phyloP scores from a whole-genome alignment of 1,140 invertebrate species.

The Danaus plexippus region DNA sequence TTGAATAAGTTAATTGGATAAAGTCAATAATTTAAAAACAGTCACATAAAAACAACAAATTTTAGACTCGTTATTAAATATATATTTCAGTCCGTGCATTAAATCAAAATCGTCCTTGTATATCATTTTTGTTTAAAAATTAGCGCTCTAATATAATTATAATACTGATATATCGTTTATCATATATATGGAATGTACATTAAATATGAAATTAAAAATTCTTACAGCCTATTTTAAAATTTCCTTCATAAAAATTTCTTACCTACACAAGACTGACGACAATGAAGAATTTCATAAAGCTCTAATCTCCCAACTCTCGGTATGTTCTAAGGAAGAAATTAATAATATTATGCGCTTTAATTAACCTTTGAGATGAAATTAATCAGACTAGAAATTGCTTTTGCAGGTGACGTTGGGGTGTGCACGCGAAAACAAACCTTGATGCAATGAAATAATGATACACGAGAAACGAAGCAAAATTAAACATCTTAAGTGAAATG shows the following conservation, averaged over 20 bases:
- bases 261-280: slow-evolving; percentile 15
- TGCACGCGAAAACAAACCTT: slow-evolving; percentile 15
- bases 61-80: too few relatives aligned
- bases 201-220: too few relatives aligned
- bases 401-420: slow-evolving; percentile 18
- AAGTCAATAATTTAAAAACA: neutral
- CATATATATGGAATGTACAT: too few relatives aligned
- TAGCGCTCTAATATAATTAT: too few relatives aligned
- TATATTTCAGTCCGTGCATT: too few relatives aligned
- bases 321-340: slow-evolving; percentile 24
- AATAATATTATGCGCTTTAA: slow-evolving; percentile 29
- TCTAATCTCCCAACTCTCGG: slow-evolving; percentile 16
- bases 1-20: neutral
- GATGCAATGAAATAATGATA: slow-evolving; percentile 8
- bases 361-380: slow-evolving; percentile 23
- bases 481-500: too few relatives aligned
- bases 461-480: neutral
- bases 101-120: too few relatives aligned
- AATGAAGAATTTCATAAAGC: slow-evolving; percentile 28
- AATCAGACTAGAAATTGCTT: slow-evolving; percentile 23
- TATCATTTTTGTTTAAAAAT: too few relatives aligned
- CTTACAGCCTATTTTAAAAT: slow-evolving; percentile 13
- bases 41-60: too few relatives aligned
- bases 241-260: slow-evolving; percentile 13
- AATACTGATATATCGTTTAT: too few relatives aligned